phyloP scores from a whole-genome alignment of 2,113 vertebrate species.

The Thryonomys swinderianus region DNA sequence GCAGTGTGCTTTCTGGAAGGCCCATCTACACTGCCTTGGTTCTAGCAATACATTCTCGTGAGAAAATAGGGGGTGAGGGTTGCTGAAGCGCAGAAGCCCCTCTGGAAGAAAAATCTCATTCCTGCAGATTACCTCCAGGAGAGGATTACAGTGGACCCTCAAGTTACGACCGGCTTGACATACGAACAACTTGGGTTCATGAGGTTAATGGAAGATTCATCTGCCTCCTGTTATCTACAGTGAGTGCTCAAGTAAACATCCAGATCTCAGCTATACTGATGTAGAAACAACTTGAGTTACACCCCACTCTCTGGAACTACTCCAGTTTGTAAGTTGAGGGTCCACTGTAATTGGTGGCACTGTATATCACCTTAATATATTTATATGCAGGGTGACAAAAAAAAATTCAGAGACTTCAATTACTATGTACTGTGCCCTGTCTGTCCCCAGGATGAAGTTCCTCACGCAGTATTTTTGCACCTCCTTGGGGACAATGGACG shows the following conservation, averaged over 20 bases:
- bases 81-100: neutral
- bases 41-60: neutral
- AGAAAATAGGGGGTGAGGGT: neutral
- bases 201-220: too few relatives aligned
- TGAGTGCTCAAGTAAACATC: too few relatives aligned
- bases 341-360: neutral
- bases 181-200: too few relatives aligned
- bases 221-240: too few relatives aligned
- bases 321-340: too few relatives aligned
- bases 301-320: too few relatives aligned
- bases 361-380: neutral
- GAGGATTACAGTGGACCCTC: neutral
- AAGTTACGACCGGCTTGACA: too few relatives aligned
- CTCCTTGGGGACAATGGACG: neutral
- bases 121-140: neutral
- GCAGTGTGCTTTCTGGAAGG: neutral
- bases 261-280: too few relatives aligned
- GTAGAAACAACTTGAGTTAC: too few relatives aligned
- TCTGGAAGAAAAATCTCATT: neutral
- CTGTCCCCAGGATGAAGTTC: neutral
- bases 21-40: neutral
- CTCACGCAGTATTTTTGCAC: neutral
- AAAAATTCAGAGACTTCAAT: neutral
- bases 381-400: too few relatives aligned
- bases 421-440: accelerated